Conservation (phyloP, 2,888 invertebrate species). For the Pandemis corylana region DNA sequence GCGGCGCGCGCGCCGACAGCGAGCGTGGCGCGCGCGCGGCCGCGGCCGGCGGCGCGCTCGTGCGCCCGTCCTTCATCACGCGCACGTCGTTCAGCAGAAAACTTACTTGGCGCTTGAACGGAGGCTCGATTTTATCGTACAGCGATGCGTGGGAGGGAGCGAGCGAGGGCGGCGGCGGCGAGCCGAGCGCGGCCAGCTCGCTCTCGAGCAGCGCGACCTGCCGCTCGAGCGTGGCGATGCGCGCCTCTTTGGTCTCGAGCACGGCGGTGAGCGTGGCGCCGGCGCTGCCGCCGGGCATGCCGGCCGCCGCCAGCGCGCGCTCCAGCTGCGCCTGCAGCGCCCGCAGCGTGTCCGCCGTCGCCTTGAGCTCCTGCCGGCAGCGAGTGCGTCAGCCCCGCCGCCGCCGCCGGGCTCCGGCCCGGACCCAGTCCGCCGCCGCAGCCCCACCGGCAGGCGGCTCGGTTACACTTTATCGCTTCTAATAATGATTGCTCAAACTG, state of each 20-base stretch:
- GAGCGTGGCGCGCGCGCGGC: conserved; percentile 29
- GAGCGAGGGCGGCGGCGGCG: conserved; percentile 81
- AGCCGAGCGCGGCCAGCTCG: conserved; percentile 86
- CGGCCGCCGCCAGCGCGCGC: conserved; percentile 87
- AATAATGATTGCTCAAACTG: conserved; percentile 72
- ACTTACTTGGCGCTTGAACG: conserved; percentile 94
- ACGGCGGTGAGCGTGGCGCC: conserved; percentile 90
- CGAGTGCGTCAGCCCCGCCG: conserved; percentile 73
- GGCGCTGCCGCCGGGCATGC: conserved; percentile 83
- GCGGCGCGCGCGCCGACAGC: conserved; percentile 49
- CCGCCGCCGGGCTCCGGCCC: conserved; percentile 64
- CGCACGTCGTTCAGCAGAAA: conserved; percentile 92
- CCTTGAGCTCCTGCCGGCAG: conserved; percentile 90
- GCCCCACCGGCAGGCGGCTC: conserved; percentile 75
- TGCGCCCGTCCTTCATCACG: conserved; percentile 89
- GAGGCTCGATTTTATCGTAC: conserved; percentile 87
- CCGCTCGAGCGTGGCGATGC: conserved; percentile 94
- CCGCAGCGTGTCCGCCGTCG: conserved; percentile 93
- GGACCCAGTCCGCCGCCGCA: conserved; percentile 60
- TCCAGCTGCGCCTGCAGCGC: conserved; percentile 92
- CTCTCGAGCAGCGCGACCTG: conserved; percentile 92
- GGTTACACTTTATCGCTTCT: conserved; percentile 69
- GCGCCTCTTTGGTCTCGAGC: conserved; percentile 94
- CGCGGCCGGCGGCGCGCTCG: conserved; percentile 71
- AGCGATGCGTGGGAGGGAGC: conserved; percentile 84